A percentile compares a stretch with the other conserved stretches of the same genome.
phyloP scores from a whole-genome alignment of 2,113 vertebrate genomes.

The Cyanoderma ruficeps region DNA sequence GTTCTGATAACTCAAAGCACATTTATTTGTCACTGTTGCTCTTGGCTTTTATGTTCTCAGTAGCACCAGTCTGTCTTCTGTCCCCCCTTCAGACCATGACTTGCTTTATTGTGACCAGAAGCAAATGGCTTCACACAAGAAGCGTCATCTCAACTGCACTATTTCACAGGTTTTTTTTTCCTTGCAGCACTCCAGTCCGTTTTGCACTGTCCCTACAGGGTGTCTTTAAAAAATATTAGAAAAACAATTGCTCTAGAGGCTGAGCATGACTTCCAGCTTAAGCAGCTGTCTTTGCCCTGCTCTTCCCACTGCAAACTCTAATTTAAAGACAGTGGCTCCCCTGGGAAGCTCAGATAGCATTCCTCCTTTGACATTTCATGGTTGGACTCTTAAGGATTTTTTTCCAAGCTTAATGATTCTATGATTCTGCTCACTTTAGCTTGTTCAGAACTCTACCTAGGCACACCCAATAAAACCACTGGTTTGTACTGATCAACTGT shows the following conservation, averaged over 20 bases:
- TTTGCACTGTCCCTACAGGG: not conserved
- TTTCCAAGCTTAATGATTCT: not conserved
- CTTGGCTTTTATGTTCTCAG: not conserved
- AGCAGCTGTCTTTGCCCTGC: not conserved
- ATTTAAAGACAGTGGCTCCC: not conserved
- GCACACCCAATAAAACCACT: not conserved
- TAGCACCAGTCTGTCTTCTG: not conserved
- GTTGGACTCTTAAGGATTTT: not conserved
- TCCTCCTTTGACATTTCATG: not conserved
- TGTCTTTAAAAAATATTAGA: not conserved
- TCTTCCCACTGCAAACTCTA: not conserved
- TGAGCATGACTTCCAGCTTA: not conserved
- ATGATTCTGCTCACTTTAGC: not conserved
- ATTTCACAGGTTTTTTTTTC: not conserved
- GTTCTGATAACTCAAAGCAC: slow-evolving; percentile 8
- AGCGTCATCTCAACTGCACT: not conserved
- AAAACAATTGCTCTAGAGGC: not conserved
- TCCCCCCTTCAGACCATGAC: not conserved
- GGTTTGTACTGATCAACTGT: not conserved
- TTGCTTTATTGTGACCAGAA: not conserved
- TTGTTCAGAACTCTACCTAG: not conserved
- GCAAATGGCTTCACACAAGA: not conserved
- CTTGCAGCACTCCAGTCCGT: not conserved
- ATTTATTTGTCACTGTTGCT: not conserved
- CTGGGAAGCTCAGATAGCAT: not conserved